These are phyloP conservation scores for Pipistrellus pygmaeus DNA, from an alignment of 2,797 vertebrate species.

Conservation along the genomic window DNA sequence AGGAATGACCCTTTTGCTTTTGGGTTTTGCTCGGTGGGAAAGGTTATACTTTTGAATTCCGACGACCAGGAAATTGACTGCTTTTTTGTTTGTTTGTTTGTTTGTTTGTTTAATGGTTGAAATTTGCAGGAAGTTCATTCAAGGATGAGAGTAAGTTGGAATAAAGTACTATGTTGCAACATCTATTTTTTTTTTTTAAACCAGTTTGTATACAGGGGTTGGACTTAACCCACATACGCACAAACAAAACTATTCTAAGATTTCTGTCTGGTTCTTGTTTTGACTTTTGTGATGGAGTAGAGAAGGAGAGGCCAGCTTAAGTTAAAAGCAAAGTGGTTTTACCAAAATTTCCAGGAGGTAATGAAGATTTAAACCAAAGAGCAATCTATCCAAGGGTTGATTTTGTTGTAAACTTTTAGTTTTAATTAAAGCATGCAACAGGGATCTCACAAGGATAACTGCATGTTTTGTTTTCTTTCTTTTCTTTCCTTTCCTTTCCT, in stretches of 20 bases:
- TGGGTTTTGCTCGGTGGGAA: constrained; percentile 83
- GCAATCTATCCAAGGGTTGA: constrained; percentile 78
- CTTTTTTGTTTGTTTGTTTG: constrained; percentile 59
- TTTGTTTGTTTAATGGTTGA: constrained; percentile 79
- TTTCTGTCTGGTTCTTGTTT: constrained; percentile 79
- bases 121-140: constrained; percentile 83
- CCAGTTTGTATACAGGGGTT: constrained; percentile 82
- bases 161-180: constrained; percentile 83
- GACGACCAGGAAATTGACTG: constrained; percentile 80
- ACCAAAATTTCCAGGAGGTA: constrained; percentile 79
- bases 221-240: constrained; percentile 75
- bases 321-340: constrained; percentile 75
- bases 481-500: no score
- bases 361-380: constrained; percentile 86
- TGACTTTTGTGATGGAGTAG: constrained; percentile 78
- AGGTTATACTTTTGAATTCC: constrained; percentile 86
- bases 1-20: constrained; percentile 85
- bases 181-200: constrained; percentile 48
- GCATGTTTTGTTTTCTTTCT: not conserved
- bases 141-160: constrained; percentile 83
- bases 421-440: constrained; percentile 79
- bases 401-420: constrained; percentile 78
- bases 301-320: constrained; percentile 73
- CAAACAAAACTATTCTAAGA: constrained; percentile 76
- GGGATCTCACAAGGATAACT: constrained; percentile 61